Base-by-base conservation (phyloP, 2,888 invertebrate genomes). In the Drosophila tripunctata region DNA sequence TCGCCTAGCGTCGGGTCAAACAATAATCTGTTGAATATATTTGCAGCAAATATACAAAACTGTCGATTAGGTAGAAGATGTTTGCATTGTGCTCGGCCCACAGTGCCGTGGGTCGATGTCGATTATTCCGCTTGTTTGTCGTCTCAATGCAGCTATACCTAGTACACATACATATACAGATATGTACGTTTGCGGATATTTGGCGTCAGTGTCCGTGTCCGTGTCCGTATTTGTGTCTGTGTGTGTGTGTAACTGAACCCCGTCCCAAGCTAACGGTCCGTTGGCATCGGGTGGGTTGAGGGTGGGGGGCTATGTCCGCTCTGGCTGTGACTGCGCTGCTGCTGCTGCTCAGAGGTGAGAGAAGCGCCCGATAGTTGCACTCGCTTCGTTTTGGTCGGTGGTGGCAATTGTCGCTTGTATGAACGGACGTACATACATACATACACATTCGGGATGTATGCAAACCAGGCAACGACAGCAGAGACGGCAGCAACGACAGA, bases 81-180 rank as follows among this genome's bases (percentile, higher is more conserved):
- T 74, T 51, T 44, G 52, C 60, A 63, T 44, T 15, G 58, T 43
- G 62, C 57, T 68, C 58, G 45, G 50, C 68, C 87, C 81, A 81
- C 88, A 58, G 81, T 88, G 81, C 80, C 79, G 77, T 83, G 88
- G 85, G 85, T 83, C 88, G 88, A 75, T 76, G 86, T 87, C 78
- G 83, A 84, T 88, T 84, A 87, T 88, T 88, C 85, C 66, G 88
- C 56, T 65, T 87, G 83, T 87, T 88, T 88, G 81, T 75, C 83
- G 87, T 70, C 67, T 70, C 80, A 73, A 70, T 82, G 88, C 76
- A 67, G 81, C 55, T 15, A 31, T 36, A 56, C 30, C 67, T 4
- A 22, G 2, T 8, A 24, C 24, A 24, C 8, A 24, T 8, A 24
- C 24, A 24, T 3, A 24, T 8, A 24, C 8, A 31, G 24, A 50